These are phyloP conservation scores for Gambusia affinis DNA, from an alignment of 2,113 vertebrate genomes.

Conservation along the genomic window DNA sequence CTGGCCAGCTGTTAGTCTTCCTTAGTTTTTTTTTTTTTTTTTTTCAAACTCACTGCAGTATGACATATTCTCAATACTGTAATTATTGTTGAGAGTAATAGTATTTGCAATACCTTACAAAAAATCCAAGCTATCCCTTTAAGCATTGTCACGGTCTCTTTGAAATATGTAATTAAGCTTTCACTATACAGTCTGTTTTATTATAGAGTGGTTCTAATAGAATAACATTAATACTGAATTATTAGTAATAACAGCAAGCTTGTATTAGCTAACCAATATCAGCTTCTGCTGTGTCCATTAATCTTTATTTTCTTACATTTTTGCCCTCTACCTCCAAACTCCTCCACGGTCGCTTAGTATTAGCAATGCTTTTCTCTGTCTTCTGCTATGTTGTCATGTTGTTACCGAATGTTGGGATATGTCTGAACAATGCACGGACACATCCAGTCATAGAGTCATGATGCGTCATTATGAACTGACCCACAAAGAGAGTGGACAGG, in stretches of 20 bases:
- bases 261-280: constrained; percentile 23
- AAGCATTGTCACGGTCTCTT: not conserved
- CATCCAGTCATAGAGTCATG: constrained; percentile 2
- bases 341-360: not conserved
- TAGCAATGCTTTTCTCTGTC: constrained; percentile 27
- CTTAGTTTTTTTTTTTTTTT: no score
- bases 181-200: not conserved
- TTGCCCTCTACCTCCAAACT: not conserved
- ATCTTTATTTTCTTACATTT: not conserved
- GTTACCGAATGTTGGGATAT: constrained; percentile 58
- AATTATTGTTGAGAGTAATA: no score
- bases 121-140: no score
- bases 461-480: constrained; percentile 26
- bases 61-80: no score
- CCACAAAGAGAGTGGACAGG: constrained; percentile 40
- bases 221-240: not conserved
- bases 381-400: constrained; percentile 72
- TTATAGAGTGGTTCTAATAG: not conserved
- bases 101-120: no score
- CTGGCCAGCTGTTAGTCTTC: no score
- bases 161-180: not conserved
- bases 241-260: not conserved
- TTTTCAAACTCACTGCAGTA: no score
- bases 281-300: constrained; percentile 6
- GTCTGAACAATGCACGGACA: constrained; percentile 4